Evolutionary conservation across 2,113 vertebrate species (phyloP), one percentile per base, ranked within the genome.

Genomic region (Spilogale gracilis): DNA sequence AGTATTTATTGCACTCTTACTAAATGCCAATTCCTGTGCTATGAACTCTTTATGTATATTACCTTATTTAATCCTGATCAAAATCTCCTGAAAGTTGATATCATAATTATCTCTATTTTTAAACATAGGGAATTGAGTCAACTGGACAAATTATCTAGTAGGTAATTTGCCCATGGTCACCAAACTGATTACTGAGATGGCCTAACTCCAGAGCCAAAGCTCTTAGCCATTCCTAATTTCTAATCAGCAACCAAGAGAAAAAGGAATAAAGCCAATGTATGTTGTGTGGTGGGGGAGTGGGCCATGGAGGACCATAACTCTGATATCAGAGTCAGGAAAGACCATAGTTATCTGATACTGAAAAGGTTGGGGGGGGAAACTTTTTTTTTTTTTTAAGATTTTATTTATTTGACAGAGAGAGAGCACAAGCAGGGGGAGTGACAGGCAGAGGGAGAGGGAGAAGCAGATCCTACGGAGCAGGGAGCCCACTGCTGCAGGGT

Each of bases 41-140:
- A 14, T 86, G 79, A 91, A 25, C 25, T 94, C 20, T 65, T 27
- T 88, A 18, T 18, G 16, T 86, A 52, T 79, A 54, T 60, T 90
- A 50, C 67, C 25, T 91, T 76, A 96, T 88, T 95, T 91, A 91
- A 63, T 84, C 58, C 23, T 96, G 89, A 89, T 63, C 71, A 89
- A 14, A 89, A 50, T 89, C 43, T 17, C 43, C 13, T 79, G 60
- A 56, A 92, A 61, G 45, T 69, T 80, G 14, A 23, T 91, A 94
- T 56, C 60, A 48, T 63, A 86, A 30, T 61, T 52, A n/a, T 79
- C 67, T 94, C 56, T 89, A 63, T 82, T 92, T 79, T 50, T 90
- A 89, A 89, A 54, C 32, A 43, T 52, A 38, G 30, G 56, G 21
- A 79, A 52, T 71, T 52, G 38, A 94, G 67, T 95, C 45, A 48